Conservation (phyloP, 2,797 vertebrate species). For the Dromococcyx pavoninus region DNA sequence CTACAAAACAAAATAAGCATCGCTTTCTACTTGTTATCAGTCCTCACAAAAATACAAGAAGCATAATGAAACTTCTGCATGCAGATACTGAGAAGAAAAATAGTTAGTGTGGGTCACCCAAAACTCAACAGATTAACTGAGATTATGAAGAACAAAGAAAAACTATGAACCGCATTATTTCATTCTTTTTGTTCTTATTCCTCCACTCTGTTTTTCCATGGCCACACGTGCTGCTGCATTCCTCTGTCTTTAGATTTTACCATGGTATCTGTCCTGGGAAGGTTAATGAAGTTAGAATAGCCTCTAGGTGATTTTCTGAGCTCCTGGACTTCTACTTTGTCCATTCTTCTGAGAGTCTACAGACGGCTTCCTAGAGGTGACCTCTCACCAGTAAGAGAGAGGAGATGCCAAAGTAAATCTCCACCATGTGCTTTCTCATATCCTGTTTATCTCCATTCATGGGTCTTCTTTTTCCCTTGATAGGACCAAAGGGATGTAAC, state of each 20-base stretch:
- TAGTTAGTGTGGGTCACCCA: background rate
- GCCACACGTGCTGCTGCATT: background rate
- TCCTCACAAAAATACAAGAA: background rate
- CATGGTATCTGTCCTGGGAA: background rate
- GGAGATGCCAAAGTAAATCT: background rate
- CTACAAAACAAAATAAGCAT: background rate
- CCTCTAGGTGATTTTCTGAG: background rate
- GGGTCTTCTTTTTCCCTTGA: slow-evolving; percentile 62
- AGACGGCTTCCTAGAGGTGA: background rate
- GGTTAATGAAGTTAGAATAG: background rate
- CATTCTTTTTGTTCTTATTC: background rate
- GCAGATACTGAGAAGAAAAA: background rate
- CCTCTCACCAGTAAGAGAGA: background rate
- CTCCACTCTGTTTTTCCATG: background rate
- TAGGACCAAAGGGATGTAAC: slow-evolving; percentile 99
- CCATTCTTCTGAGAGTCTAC: background rate
- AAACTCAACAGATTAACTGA: background rate
- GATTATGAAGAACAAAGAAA: background rate
- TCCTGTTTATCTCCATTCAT: slow-evolving; percentile 40
- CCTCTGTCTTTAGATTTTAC: background rate
- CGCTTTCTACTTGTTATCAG: background rate
- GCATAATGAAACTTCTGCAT: background rate
- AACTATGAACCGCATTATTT: background rate
- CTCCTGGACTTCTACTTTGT: background rate
- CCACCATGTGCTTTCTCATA: slow-evolving; percentile 54